Base-by-base conservation (phyloP, 2,113 vertebrate genomes). In the Spea bombifrons region DNA sequence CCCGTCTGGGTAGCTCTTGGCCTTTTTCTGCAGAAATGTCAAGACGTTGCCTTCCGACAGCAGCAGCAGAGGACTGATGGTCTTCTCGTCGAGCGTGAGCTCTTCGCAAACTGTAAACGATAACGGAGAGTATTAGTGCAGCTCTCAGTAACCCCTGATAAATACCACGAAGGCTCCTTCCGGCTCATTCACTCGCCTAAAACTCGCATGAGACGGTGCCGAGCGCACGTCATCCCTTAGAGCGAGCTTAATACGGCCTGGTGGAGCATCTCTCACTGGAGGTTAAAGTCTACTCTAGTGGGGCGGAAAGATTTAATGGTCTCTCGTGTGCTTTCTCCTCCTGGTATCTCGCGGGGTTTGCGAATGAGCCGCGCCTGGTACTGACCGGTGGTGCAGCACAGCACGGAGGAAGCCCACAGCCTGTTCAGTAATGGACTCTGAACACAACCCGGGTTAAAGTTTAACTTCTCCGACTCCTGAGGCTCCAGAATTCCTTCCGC, bases 401-500 rank as follows among this genome's bases (percentile, higher is more conserved):
- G 91, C 57, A 94, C 81, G 0, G 94, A 92, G 0, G 89, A 92
- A 45, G 93, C 94, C 97, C 96, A 98, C 59, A 97, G 87, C 0
- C 91, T 92, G 61, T 89, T 89, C 83, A 98, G 88, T 76, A 98
- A 89, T 44, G 93, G 91, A 89, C 95, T 97, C 86, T 93, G 89
- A 61, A 88, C 89, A 75, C 96, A 96, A 71, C 73, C 85, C 48
- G 86, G 84, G 46, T 93, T 94, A 85, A 99, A 88, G 86, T 90
- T 95, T 88, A 99, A 92, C 87, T 95, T 93, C 7, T 86, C 89
- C 0, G 95, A 95, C 75, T 97, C 95, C 83, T 93, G 90, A 0
- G 96, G 96, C 82, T 95, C 92, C 30, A 96, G 89, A 72, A 97
- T 93, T n/a, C 96, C 95, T 66, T 98, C 96, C 0, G 95, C 92